Base-by-base conservation (phyloP, 1,140 invertebrate species). In the Leptonema lineaticorne region DNA sequence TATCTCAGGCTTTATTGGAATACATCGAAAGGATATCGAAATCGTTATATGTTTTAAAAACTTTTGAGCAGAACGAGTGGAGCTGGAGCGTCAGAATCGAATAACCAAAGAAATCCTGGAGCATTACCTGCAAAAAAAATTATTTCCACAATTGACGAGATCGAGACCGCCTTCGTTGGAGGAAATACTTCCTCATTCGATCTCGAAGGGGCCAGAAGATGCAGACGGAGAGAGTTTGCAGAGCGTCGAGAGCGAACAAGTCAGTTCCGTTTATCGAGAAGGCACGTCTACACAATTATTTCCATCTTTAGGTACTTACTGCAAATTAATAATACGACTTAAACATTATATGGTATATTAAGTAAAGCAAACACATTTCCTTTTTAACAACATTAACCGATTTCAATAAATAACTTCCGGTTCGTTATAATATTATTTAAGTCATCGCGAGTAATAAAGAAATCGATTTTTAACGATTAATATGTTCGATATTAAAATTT, bases 71-170 rank as follows among this genome's bases (percentile, higher is more conserved):
- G 87, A 85, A 76, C 71, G 81, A 30, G 79, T 82, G 69, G 88
- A 89, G 78, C 75, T 89, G 75, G 85, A 85, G 72, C 78, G 87
- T 48, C 87, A 90, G 82, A 90, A 90, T 80, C 83, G 84, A 77
- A 89, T 89, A 76, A 90, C 88, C 18, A 83, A 87, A 76, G 86
- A 89, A 79, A 89, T 90, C 69, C 82, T 90, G 62, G 86, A 88
- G 75, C 87, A 87, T 68, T 90, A 85, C 75, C 81, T 90, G 59
- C 87, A 89, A 76, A 84, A 86, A 73, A 85, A 85, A 22, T 74
- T 89, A 26, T 86, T 84, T 75, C 83, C 83, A 8, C 76, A 83
- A 69, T 74, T 78, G 24, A 76, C 77, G 14, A 82, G 78, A 71
- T 80, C 80, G 5, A 83, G 79, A 68, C 79, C 84, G 7, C 86